Base-by-base conservation (phyloP, 2,888 invertebrate genomes). In the Caenorhabditis sp. region DNA sequence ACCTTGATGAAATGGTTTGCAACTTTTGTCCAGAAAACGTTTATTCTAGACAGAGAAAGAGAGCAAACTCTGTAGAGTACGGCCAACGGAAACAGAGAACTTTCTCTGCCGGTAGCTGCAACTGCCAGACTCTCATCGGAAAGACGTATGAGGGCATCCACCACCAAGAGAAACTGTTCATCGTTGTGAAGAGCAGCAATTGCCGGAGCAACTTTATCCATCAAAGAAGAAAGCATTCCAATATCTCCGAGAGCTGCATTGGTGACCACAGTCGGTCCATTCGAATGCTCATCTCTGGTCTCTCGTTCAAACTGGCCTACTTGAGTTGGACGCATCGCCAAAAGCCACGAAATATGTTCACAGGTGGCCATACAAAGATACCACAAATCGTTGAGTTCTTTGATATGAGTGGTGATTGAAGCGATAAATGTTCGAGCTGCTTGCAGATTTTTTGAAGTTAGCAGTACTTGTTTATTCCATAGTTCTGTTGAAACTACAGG, bases 361-460 rank as follows among this genome's bases (percentile, higher is more conserved):
- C 98, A 93, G 0, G 98, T 98, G 10, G 97, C 97, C 35, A 99
- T 94, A 0, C 98, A 96, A 54, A 98, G 95, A 38, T 85, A 85
- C 77, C 73, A 82, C 7, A 79, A 56, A 28, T 74, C 73, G 4
- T 74, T 56, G 12, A 82, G 51, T 12, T 83, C 79, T 16, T 75
- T 69, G 38, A 83, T 83, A 26, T 83, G 80, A 0, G 75, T 75
- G 5, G 84, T 80, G 14, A 86, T 54, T 19, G 83, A 76, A 4
- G 80, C 84, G 61, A 99, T 94, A 64, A 99, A 94, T 0, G 97
- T 96, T 85, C 96, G 94, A 96, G 98, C 97, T 38, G 97, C 97
- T 90, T 98, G 97, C 76, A 99, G 94, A 94, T 99, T 99, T 91
- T 98, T 97, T 0, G 97, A 96, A 3, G 98, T 98, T 91, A 99